Percentiles rank a stretch among this genome's conserved stretches.
phyloP scores from a whole-genome alignment of 2,797 vertebrate species.

The Sphenopsis melanotis region DNA sequence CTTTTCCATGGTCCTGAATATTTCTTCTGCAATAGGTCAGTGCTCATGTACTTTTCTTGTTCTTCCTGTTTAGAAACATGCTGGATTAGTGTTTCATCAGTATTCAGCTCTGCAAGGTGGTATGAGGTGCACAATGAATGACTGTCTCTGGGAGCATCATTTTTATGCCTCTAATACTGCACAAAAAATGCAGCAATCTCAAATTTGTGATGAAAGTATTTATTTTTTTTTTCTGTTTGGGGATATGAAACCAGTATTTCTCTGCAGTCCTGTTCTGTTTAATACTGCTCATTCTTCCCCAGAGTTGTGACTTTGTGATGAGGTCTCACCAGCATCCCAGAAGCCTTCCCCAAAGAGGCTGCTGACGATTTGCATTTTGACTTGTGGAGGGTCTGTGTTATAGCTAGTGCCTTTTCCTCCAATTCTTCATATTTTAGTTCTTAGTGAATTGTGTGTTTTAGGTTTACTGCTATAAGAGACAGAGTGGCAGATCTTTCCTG shows the following conservation, averaged over 20 bases:
- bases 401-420: neutral
- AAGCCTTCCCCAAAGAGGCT: neutral
- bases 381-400: rapidly evolving
- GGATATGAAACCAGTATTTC: neutral
- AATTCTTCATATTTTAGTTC: neutral
- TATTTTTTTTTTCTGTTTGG: neutral
- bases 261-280: neutral
- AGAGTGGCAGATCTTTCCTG: neutral
- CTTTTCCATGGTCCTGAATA: neutral
- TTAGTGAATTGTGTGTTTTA: neutral
- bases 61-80: neutral
- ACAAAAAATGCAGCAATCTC: neutral
- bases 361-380: neutral
- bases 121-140: neutral
- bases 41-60: neutral
- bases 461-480: neutral
- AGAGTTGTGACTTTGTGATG: rapidly evolving
- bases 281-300: neutral
- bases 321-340: neutral
- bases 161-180: neutral
- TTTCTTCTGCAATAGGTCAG: neutral
- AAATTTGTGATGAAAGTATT: neutral
- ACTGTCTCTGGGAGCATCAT: neutral
- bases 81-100: neutral
- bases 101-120: rapidly evolving